Conservation (phyloP, 1,140 invertebrate species). For the Gonioctena quinquepunctata region DNA sequence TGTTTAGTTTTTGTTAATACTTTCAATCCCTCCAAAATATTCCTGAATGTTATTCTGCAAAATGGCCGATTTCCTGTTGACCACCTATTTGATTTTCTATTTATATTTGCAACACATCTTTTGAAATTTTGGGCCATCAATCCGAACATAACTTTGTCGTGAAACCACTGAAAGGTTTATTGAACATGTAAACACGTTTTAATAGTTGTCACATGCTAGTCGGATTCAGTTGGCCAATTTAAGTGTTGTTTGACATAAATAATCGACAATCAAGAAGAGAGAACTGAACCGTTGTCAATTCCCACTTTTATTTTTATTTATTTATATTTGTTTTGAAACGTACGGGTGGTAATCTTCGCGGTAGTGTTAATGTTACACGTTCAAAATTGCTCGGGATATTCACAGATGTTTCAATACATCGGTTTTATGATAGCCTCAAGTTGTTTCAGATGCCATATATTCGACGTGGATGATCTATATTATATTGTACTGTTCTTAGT, state of each 20-base stretch:
- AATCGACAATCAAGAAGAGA: background rate
- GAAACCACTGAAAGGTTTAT: background rate
- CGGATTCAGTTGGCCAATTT: background rate
- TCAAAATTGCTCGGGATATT: background rate
- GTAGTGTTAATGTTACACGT: background rate
- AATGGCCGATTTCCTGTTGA: background rate
- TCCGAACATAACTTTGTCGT: background rate
- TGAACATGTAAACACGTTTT: background rate
- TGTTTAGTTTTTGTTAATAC: too few species aligned
- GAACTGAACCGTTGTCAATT: background rate
- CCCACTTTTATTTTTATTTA: too few species aligned
- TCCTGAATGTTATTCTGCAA: background rate
- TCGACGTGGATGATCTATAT: background rate
- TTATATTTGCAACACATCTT: background rate
- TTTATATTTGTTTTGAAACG: background rate
- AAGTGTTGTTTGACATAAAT: background rate
- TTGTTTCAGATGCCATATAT: background rate
- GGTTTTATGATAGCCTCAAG: background rate
- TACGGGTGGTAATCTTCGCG: background rate
- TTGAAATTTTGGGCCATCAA: background rate
- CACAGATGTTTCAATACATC: background rate
- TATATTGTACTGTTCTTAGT: too few species aligned
- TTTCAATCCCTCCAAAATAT: too few species aligned
- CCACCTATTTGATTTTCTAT: background rate
- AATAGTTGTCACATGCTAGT: constrained; percentile 2